Conservation (phyloP, 2,888 invertebrate genomes). For the Ametastegia equiseti region DNA sequence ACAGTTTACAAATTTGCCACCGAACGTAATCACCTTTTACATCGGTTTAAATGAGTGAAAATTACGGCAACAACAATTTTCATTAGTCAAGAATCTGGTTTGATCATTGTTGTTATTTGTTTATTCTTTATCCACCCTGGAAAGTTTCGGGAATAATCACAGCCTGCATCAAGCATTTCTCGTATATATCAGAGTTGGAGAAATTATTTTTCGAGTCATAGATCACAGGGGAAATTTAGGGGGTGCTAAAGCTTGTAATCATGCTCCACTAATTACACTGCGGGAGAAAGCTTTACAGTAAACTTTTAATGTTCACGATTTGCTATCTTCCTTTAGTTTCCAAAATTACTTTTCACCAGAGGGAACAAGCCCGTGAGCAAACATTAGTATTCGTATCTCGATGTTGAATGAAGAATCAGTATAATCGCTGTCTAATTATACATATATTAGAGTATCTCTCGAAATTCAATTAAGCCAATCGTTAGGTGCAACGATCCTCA, state of each 20-base stretch:
- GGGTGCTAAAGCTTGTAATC: background rate
- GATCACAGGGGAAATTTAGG: background rate
- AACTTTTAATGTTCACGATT: background rate
- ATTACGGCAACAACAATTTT: background rate
- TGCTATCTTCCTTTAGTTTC: background rate
- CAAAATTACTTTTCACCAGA: background rate
- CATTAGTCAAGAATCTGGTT: background rate
- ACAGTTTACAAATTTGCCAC: background rate
- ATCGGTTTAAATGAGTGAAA: background rate
- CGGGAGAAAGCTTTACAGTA: background rate
- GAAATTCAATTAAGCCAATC: constrained; percentile 28
- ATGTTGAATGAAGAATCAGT: constrained; percentile 10
- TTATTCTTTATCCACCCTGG: background rate
- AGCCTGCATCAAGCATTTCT: background rate
- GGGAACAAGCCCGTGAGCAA: background rate
- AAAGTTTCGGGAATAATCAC: constrained; percentile 2
- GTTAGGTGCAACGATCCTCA: constrained; percentile 5
- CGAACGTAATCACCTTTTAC: background rate
- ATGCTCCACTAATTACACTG: background rate
- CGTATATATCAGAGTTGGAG: too few relatives aligned
- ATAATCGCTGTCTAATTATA: background rate
- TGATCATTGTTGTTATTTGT: background rate
- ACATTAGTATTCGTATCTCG: background rate
- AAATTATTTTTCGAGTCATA: constrained; percentile 12
- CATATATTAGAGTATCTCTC: background rate